Base-by-base conservation (phyloP, 2,797 vertebrate genomes). In the Lutjanus campechanus region DNA sequence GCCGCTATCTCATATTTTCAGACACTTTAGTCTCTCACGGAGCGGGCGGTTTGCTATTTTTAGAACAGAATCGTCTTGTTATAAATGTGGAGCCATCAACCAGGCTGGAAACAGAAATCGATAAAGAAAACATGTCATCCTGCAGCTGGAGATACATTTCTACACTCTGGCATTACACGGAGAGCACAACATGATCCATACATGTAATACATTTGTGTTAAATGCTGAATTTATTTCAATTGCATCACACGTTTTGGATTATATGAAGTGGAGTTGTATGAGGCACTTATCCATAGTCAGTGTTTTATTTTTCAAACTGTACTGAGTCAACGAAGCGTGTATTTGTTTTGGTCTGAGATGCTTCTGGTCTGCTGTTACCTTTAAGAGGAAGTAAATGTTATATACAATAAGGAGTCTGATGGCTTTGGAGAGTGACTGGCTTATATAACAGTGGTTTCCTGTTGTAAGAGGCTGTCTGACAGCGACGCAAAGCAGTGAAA, bases 11-110 rank as follows among this genome's bases (percentile, higher is more conserved):
- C 56, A 1, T 58, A 25, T 60, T 53, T 44, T 59, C 55, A 44
- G 41, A 55, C 58, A 10, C 44, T 64, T 40, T 4, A 19, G 61
- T 44, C 69, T 81, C 66, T 81, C 16, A 0, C 20, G 36, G 40
- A 63, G 79, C 47, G 2, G 46, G 15, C 20, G 2, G 5, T n/a
- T 56, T 69, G 8, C 76, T 85, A 77, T 82, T 79, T 84, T 77
- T 71, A 69, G 64, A 66, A 17, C 66, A 13, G 36, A 73, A 58
- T 43, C 54, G 5, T 25, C 25, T 61, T 76, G 60, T 64, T 54
- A 22, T 54, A 69, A 60, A 73, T 5, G 49, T 56, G 77, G 62
- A 74, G 53, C 46, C 22, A 17, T 36, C 13, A 73, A 55, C 43
- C 51, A 47, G n/a, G 10, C 47, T 36, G 11, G 5, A 53, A 50